A percentile compares a stretch with the other conserved stretches of the same genome.
Evolutionary conservation across 2,797 vertebrate genomes (phyloP).

Genomic region (Lycodopsis pacificus): DNA sequence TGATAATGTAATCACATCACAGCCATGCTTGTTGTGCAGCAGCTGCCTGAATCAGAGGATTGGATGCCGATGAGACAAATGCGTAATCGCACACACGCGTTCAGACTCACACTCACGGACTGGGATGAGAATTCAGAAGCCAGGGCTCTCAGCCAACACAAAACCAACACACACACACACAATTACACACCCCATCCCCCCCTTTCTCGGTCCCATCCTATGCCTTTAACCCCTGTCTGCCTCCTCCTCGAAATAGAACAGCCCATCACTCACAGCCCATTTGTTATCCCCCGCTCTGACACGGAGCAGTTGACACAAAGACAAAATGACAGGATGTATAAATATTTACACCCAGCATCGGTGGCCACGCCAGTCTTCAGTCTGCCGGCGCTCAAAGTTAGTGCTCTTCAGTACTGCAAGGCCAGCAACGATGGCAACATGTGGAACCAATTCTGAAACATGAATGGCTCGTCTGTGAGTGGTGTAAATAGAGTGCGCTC

Average conservation of each 20-base stretch:
- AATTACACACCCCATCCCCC: conserved; percentile 7
- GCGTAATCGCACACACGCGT: conserved; percentile 34
- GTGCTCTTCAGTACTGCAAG: conserved; percentile 38
- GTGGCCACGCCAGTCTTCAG: conserved; percentile 58
- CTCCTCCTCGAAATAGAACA: conserved; percentile 68
- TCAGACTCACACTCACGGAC: conserved; percentile 15
- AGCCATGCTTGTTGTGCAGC: conserved; percentile 49
- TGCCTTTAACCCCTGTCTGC: conserved; percentile 67
- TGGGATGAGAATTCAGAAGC: conserved; percentile 52
- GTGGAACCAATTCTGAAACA: conserved; percentile 72
- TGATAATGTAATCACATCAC: conserved; percentile 75
- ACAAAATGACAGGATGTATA: conserved; percentile 75
- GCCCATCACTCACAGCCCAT: conserved; percentile 63
- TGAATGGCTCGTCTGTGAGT: conserved; percentile 62
- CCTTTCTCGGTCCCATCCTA: conserved; percentile 40
- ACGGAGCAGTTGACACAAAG: conserved; percentile 68
- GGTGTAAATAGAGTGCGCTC: conserved; percentile 64
- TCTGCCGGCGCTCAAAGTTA: conserved; percentile 54
- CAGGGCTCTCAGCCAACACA: conserved; percentile 56
- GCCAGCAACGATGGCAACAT: conserved; percentile 65
- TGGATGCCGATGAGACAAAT: conserved; percentile 64
- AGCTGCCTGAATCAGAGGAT: conserved; percentile 58
- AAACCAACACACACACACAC: conserved; percentile 22
- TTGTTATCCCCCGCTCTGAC: conserved; percentile 70
- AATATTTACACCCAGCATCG: conserved; percentile 77